These are phyloP conservation scores for Andricus curvator DNA, from an alignment of 2,888 invertebrate genomes.

Conservation along the genomic window DNA sequence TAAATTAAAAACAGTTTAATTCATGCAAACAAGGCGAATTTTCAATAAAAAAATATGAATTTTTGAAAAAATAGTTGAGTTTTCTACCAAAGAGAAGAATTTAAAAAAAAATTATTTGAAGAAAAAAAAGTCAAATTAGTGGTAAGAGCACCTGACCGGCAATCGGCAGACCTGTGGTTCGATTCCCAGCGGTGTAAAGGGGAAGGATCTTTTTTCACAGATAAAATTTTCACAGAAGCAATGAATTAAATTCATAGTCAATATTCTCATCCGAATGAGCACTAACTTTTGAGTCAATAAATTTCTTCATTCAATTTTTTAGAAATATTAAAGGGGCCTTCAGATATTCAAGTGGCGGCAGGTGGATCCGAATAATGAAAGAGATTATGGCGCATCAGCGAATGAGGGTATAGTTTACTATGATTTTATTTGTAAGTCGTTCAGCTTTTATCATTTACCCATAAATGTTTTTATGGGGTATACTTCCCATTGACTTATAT, in stretches of 20 bases:
- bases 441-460: slow-evolving; percentile 14
- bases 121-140: no score
- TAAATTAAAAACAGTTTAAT: no score
- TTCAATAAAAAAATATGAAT: no score
- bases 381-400: neutral
- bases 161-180: no score
- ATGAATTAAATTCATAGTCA: neutral
- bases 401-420: slow-evolving; percentile 5
- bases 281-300: neutral
- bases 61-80: no score
- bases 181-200: no score
- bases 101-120: no score
- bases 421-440: slow-evolving; percentile 28
- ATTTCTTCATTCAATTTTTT: neutral
- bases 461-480: slow-evolving; percentile 28
- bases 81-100: no score
- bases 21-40: no score
- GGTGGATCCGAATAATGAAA: slow-evolving; percentile 3
- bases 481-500: slow-evolving; percentile 16
- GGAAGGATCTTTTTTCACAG: no score
- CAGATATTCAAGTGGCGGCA: neutral
- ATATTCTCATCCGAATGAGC: neutral
- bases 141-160: no score
- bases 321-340: neutral
- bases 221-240: no score